Percentiles rank a stretch among this genome's conserved stretches.
Evolutionary conservation across 2,113 vertebrate genomes (phyloP).

Genomic region (Melospiza melodia): DNA sequence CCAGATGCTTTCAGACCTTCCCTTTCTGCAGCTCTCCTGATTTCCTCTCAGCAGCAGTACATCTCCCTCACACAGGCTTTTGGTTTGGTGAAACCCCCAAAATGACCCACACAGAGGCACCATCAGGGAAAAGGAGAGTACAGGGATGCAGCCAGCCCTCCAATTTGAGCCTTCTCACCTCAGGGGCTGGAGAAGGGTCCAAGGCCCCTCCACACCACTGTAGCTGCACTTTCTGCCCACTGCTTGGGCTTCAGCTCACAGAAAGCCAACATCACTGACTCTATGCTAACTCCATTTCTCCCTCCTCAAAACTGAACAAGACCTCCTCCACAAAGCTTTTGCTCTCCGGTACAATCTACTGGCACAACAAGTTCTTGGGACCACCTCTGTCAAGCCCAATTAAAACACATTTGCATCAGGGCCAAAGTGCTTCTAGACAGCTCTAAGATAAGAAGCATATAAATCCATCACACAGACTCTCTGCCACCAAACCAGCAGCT

Average conservation of each 20-base stretch:
- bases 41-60: neutral
- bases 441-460: neutral
- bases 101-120: neutral
- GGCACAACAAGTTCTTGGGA: neutral
- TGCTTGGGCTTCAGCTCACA: neutral
- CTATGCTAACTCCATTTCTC: neutral
- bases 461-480: neutral
- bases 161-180: neutral
- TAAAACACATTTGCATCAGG: neutral
- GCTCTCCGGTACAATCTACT: neutral
- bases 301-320: neutral
- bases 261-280: neutral
- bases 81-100: neutral
- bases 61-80: neutral
- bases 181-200: neutral
- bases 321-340: neutral
- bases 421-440: neutral
- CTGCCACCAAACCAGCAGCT: neutral
- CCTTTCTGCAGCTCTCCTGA: neutral
- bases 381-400: neutral
- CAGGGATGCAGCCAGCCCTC: neutral
- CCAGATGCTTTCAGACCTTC: neutral
- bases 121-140: neutral
- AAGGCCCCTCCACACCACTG: neutral
- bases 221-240: neutral